Base-by-base conservation (phyloP, 1,140 invertebrate genomes). In the Bilobella aurantiaca region DNA sequence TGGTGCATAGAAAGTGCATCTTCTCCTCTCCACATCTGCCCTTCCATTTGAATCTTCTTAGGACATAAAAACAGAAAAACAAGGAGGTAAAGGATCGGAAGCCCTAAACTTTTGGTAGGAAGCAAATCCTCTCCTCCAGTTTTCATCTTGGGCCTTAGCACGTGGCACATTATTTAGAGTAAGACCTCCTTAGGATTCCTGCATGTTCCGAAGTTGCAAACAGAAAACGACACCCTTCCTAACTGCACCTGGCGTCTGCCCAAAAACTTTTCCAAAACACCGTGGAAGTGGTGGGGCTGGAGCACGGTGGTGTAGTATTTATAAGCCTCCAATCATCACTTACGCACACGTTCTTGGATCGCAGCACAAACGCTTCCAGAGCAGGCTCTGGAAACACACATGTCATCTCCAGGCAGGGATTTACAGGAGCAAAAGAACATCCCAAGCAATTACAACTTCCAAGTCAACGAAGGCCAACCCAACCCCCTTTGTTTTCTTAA, bases 301-400 rank as follows among this genome's bases (percentile, higher is more conserved):
- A n/a, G n/a, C n/a, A n/a, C 8, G 37, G 49, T 53, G 49, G 8
- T 53, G 49, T 53, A 18, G 49, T 53, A 53, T 53, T 53, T 53
- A 53, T 53, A 53, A 53, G 14, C 49, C 49, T 53, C 49, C 49
- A 53, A 53, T 53, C 49, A 53, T 53, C 49, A 53, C 49, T 8
- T 5, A 53, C 8, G 12, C n/a, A 42, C 8, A 42, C 8, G 34
- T 12, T 42, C 5, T 28, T 28, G 1, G 25, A 18, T 31, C 31
- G 23, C 14, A 18, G 1, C 1, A 53, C 56, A 47, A 27, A 31
- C 32, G 23, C 56, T 12, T 63, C 3, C 25, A 21, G 29, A 8
- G 16, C 14, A 30, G n/a, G 37, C 49, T 46, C 46, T 23, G 47
- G 47, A 64, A 31, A n/a, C 30, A 47, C 62, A 63, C 21, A 47